Evolutionary conservation across 2,113 vertebrate species (phyloP), one percentile per base, ranked within the genome.

Genomic region (Athene cunicularia): DNA sequence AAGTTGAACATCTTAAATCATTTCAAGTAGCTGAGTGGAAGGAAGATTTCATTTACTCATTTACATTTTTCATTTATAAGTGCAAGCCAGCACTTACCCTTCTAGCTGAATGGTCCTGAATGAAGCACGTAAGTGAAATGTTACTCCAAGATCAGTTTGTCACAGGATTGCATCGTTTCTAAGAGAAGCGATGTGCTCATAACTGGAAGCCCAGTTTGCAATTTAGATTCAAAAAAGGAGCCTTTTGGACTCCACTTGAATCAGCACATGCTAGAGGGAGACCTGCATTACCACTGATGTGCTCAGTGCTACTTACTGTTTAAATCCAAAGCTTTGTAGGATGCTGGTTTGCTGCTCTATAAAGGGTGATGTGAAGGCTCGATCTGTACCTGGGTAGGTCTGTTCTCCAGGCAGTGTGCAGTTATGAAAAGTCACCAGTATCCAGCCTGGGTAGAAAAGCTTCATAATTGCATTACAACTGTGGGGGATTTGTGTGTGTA

Each of bases 401-500:
- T 35, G 41, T 41, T 33, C 53, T 56, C 47, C 64, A 18, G 30
- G 37, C 27, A 15, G 12, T 6, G 1, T 5, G 59, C n/a, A 43
- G 6, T 11, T 33, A 11, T 1, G 27, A 24, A 5, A 41, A 52
- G 45, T 21, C 5, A 53, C 77, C 50, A 6, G 0, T 6, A 9
- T 14, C 24, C 80, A 64, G 39, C n/a, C 37, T 45, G 71, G 70
- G 52, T 28, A 26, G 62, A 37, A 59, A 21, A 56, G 18, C 59
- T 45, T 33, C 22, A 0, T 15, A 14, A 9, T 6, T 28, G 32
- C 28, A 5, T 6, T 32, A 7, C 8, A 24, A 1, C 0, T n/a
- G 26, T 3, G 59, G 19, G 52, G 35, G 8, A n/a, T 62, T 21
- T 71, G 18, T 68, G 32, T 91, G 49, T 30, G 18, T 62, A 5